Percentiles rank a stretch among this genome's conserved stretches.
phyloP scores from a whole-genome alignment of 2,888 invertebrate species.

The Protonemura montana region DNA sequence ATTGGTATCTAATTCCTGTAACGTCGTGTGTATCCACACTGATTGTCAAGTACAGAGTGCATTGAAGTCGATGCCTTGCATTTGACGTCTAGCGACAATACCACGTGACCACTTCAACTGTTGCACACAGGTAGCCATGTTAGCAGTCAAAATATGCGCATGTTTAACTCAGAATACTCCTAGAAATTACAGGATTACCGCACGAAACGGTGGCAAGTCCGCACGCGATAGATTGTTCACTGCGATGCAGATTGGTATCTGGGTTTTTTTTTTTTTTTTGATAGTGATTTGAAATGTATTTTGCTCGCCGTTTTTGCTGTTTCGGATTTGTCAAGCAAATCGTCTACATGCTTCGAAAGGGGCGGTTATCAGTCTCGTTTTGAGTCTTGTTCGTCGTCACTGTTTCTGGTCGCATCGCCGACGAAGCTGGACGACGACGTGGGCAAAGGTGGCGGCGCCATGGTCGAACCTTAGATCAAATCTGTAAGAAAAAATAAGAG shows the following conservation, averaged over 20 bases:
- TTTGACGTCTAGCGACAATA: neutral
- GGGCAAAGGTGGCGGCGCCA: too few relatives aligned
- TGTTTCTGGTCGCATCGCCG: neutral
- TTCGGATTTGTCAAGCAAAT: neutral
- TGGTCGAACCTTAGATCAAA: too few relatives aligned
- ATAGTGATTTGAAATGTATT: too few relatives aligned
- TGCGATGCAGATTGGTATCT: too few relatives aligned
- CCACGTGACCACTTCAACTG: neutral
- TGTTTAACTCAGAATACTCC: neutral
- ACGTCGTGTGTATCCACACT: too few relatives aligned
- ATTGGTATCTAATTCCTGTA: neutral
- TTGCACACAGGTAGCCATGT: neutral
- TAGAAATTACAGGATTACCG: too few relatives aligned
- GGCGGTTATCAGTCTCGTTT: neutral
- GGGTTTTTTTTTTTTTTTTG: too few relatives aligned
- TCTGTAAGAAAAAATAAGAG: too few relatives aligned
- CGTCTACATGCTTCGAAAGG: neutral
- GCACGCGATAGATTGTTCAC: too few relatives aligned
- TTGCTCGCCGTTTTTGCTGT: neutral
- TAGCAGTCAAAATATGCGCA: neutral
- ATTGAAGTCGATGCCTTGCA: neutral
- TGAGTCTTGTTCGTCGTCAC: neutral
- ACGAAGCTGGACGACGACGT: neutral
- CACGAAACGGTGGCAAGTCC: too few relatives aligned
- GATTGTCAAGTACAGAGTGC: neutral